phyloP scores from a whole-genome alignment of 1,140 invertebrate species.

The Lycorma delicatula region DNA sequence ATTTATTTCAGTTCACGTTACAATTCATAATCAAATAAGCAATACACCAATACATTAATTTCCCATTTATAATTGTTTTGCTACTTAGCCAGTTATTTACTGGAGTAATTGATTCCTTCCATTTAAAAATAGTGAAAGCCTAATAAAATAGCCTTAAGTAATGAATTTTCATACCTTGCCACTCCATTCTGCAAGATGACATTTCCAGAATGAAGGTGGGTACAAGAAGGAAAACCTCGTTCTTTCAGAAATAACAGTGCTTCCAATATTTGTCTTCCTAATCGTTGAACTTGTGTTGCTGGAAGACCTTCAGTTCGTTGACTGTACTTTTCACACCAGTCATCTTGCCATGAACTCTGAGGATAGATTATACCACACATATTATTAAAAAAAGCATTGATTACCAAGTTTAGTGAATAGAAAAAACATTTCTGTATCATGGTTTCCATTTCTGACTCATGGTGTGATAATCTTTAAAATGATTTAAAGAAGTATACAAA shows the following conservation, averaged over 20 bases:
- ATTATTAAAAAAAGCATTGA: too few species aligned
- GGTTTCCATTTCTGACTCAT: too few species aligned
- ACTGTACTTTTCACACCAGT: constrained; percentile 61
- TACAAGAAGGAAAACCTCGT: constrained; percentile 75
- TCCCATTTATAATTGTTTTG: neutral
- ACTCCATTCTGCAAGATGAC: constrained; percentile 85
- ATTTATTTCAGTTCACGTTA: too few species aligned
- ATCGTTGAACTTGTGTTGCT: constrained; percentile 67
- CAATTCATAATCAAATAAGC: neutral
- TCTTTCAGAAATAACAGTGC: constrained; percentile 78
- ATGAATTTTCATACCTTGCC: constrained; percentile 47
- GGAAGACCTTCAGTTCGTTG: constrained; percentile 56
- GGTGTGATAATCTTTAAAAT: too few species aligned
- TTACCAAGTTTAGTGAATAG: too few species aligned
- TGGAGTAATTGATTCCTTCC: too few species aligned
- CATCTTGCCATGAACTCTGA: constrained; percentile 55
- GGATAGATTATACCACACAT: constrained; percentile 12
- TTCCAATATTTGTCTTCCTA: constrained; percentile 81
- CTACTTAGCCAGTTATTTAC: neutral
- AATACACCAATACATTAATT: neutral
- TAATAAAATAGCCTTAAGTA: neutral
- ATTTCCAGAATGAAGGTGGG: constrained; percentile 83
- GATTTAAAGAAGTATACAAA: too few species aligned
- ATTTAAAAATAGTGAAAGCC: neutral
- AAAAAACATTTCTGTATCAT: too few species aligned